Evolutionary conservation across 1,140 invertebrate genomes (phyloP).

Genomic region (Chionoecetes opilio): DNA sequence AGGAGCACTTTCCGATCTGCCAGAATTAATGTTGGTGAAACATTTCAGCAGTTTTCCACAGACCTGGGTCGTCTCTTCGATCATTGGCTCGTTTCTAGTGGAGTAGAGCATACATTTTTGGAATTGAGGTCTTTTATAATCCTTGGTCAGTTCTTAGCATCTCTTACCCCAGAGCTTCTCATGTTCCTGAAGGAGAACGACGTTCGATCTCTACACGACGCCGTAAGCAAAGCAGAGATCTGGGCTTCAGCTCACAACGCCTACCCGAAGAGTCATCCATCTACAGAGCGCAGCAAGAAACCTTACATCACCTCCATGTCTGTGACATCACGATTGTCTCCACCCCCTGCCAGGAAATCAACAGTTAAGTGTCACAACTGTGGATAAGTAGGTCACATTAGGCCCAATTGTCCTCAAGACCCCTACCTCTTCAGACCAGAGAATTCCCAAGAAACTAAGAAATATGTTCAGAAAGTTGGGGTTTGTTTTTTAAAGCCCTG

Average conservation of each 20-base stretch:
- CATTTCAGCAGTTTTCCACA: slow-evolving; percentile 17
- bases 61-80: neutral
- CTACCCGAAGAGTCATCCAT: neutral
- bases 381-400: slow-evolving; percentile 6
- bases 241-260: slow-evolving; percentile 15
- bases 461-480: too few species aligned
- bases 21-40: slow-evolving; percentile 3
- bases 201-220: neutral
- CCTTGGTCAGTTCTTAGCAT: neutral
- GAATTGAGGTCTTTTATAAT: neutral
- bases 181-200: neutral
- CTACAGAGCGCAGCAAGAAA: neutral
- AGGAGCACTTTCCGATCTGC: neutral
- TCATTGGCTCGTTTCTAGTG: neutral
- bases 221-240: neutral
- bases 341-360: neutral
- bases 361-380: neutral
- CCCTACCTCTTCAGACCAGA: neutral
- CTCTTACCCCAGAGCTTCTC: neutral
- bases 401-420: neutral
- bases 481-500: slow-evolving; percentile 1
- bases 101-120: neutral
- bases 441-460: too few species aligned
- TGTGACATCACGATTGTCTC: neutral
- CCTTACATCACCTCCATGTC: neutral